phyloP scores from a whole-genome alignment of 2,797 vertebrate genomes.

The Lagodon rhomboides region DNA sequence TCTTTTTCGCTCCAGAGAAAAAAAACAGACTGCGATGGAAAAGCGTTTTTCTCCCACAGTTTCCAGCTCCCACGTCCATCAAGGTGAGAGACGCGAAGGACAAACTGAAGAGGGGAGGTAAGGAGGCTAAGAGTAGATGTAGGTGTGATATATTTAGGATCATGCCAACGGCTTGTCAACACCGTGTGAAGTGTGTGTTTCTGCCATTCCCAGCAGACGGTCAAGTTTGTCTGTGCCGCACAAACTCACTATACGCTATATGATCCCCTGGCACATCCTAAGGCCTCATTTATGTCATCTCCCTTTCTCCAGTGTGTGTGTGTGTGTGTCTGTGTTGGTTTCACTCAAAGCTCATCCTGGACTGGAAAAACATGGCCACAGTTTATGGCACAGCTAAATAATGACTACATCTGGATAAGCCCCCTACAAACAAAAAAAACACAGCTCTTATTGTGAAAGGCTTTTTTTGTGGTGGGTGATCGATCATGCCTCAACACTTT shows the following conservation, averaged over 20 bases:
- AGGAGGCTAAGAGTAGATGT: background rate
- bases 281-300: conserved; percentile 22
- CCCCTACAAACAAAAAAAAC: conserved; percentile 48
- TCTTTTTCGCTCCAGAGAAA: conserved; percentile 26
- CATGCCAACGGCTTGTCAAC: background rate
- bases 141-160: background rate
- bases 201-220: background rate
- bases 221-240: background rate
- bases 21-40: conserved; percentile 34
- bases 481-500: conserved; percentile 25
- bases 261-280: conserved; percentile 13
- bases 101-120: background rate
- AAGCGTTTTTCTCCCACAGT: conserved; percentile 40
- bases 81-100: conserved; percentile 39
- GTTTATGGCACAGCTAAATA: conserved; percentile 24
- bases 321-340: background rate
- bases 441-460: conserved; percentile 26
- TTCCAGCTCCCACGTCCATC: conserved; percentile 44
- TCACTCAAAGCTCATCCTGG: conserved; percentile 1
- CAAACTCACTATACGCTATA: conserved; percentile 2
- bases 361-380: conserved; percentile 28
- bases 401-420: conserved; percentile 48
- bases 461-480: conserved; percentile 19
- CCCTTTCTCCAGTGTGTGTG: background rate
- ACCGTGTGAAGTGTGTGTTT: background rate